Conservation (phyloP, 2,797 vertebrate species). For the Cygnus olor region DNA sequence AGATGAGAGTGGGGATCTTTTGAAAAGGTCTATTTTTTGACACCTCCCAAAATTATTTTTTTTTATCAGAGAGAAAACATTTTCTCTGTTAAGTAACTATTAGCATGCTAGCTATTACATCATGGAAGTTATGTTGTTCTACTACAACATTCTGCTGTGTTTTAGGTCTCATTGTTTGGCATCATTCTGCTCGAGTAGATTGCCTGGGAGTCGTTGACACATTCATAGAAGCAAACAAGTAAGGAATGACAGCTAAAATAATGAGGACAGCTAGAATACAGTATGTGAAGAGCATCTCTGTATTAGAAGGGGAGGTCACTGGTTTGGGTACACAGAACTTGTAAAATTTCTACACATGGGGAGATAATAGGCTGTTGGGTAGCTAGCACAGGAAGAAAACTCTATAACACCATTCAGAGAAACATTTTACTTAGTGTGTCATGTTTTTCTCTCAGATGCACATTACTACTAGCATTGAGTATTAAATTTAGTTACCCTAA, state of each 20-base stretch:
- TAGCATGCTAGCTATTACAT: background rate
- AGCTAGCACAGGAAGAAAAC: background rate
- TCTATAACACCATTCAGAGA: background rate
- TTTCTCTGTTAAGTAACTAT: background rate
- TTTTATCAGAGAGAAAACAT: background rate
- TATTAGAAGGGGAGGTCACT: slow-evolving; percentile 76
- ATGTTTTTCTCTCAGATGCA: background rate
- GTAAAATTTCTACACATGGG: fast-evolving
- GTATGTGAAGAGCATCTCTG: slow-evolving; percentile 69
- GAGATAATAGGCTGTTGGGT: background rate
- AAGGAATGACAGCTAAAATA: background rate
- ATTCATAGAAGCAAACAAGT: slow-evolving; percentile 53
- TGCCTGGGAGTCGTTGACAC: slow-evolving; percentile 21
- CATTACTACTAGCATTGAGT: background rate
- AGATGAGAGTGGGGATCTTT: background rate
- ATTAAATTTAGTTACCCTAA: background rate
- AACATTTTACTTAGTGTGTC: background rate
- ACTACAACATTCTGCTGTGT: background rate
- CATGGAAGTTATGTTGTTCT: background rate
- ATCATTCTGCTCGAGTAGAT: background rate
- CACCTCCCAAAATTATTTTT: background rate
- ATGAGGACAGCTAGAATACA: slow-evolving; percentile 53
- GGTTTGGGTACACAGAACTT: slow-evolving; percentile 29
- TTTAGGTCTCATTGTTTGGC: background rate
- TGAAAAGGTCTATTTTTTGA: background rate